Conservation (phyloP, 1,140 invertebrate genomes). For the Bombus pascuorum region DNA sequence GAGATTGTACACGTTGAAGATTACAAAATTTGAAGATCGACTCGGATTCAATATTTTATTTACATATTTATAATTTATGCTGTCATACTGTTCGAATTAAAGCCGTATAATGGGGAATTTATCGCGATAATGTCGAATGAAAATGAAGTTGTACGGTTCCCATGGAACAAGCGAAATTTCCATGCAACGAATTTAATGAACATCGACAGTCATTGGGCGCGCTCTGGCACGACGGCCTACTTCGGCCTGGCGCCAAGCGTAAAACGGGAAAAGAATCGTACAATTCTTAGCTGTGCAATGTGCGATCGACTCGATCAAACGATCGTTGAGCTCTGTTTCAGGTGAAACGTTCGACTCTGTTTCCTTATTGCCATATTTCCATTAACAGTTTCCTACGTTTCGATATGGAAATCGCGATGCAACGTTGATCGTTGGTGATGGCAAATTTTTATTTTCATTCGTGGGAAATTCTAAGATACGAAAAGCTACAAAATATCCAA, state of each 20-base stretch:
- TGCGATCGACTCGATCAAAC: not conserved
- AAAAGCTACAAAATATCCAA: too few species aligned
- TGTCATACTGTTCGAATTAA: not conserved
- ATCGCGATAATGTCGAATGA: not conserved
- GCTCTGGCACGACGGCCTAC: constrained; percentile 25
- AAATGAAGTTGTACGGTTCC: not conserved
- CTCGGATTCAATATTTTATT: too few species aligned
- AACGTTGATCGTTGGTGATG: too few species aligned
- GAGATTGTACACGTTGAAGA: too few species aligned
- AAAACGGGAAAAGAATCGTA: constrained; percentile 30
- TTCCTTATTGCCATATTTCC: too few species aligned
- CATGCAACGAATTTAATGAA: constrained; percentile 16
- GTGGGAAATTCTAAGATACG: too few species aligned
- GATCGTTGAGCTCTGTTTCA: not conserved
- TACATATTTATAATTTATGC: too few species aligned
- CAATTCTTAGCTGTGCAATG: constrained; percentile 1
- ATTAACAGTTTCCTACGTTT: too few species aligned
- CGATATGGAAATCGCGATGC: too few species aligned
- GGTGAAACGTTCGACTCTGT: not conserved
- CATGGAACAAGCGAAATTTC: not conserved
- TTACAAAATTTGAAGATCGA: too few species aligned
- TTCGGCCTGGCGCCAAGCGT: constrained; percentile 30
- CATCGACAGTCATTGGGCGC: not conserved
- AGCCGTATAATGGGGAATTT: not conserved
- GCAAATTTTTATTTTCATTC: too few species aligned